These are phyloP conservation scores for Chiloscyllium punctatum DNA, from an alignment of 2,797 vertebrate species.

Conservation along the genomic window DNA sequence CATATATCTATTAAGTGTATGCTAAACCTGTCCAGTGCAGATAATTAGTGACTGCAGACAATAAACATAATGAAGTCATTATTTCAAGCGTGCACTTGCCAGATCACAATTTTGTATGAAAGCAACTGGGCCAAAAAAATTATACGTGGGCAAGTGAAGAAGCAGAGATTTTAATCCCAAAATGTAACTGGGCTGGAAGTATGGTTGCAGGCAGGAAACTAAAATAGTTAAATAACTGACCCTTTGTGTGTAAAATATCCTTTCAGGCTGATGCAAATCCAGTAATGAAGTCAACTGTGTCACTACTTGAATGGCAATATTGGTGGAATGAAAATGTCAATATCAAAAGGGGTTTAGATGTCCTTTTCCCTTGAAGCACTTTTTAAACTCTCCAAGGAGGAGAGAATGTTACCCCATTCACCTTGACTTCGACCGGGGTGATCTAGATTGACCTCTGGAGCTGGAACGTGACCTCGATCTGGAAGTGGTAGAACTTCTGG, in stretches of 20 bases:
- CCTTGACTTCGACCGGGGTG: constrained; percentile 91
- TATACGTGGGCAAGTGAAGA: not conserved
- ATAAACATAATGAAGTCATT: not conserved
- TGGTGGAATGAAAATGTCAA: constrained; percentile 9
- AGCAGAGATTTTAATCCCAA: not conserved
- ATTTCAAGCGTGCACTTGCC: not conserved
- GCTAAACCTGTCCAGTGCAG: not conserved
- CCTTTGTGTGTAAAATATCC: constrained; percentile 8
- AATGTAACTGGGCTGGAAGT: not conserved
- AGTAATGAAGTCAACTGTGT: not conserved
- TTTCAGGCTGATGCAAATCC: not conserved
- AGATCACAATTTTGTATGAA: not conserved
- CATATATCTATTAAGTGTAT: not conserved
- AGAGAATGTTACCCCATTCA: constrained; percentile 98
- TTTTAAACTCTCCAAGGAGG: constrained; percentile 65
- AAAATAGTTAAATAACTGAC: not conserved
- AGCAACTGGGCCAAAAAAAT: not conserved
- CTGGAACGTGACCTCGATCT: constrained; percentile 90
- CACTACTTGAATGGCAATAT: not conserved
- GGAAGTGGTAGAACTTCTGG: constrained; percentile 95
- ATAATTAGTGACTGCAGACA: not conserved
- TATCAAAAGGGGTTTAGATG: not conserved
- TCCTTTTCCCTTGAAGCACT: constrained; percentile 7
- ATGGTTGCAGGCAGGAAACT: not conserved
- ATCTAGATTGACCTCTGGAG: constrained; percentile 72